Evolutionary conservation across 1,140 invertebrate species (phyloP), one percentile per base, ranked within the genome.

Genomic region (Hesperophylax magnus): DNA sequence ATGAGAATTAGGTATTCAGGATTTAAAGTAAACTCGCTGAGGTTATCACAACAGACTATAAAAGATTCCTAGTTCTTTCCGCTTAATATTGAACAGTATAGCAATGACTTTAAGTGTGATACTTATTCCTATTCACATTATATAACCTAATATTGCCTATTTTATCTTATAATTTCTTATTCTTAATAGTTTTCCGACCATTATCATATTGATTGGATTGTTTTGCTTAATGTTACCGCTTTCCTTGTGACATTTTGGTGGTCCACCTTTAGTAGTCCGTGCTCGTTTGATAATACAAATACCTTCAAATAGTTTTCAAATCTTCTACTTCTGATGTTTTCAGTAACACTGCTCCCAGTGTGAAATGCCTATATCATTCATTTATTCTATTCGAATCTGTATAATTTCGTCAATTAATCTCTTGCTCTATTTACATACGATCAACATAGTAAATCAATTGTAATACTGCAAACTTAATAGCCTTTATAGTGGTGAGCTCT

Each of bases 191-290:
- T 76, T 65, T 81, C 80, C 77, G 78, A 82, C 80, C 78, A 82
- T 84, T 82, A 74, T 82, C 80, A 82, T 80, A 88, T 89, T 90
- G 88, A 91, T 90, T 90, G 88, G 89, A 90, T 90, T 90, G 89
- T 90, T 86, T 84, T 89, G 90, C 90, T 91, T 91, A 89, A 89
- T 91, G 89, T 91, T 89, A 90, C 86, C 87, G 90, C 90, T 91
- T 91, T 91, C 88, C 89, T 91, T 91, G 89, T 91, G 90, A 90
- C 88, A 89, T 88, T 90, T 91, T 91, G 89, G 87, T 89, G 88
- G 81, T 83, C 77, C 75, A 84, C 81, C 81, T 86, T 47, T 82
- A 90, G 90, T 91, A 90, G 89, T 87, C 89, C 89, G 89, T 89
- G 89, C 88, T 90, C 89, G 88, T 88, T 88, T 86, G 71, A 81